Percentiles rank a stretch among this genome's conserved stretches.
phyloP scores from a whole-genome alignment of 2,888 invertebrate species.

The Coelogynopora nodosa region DNA sequence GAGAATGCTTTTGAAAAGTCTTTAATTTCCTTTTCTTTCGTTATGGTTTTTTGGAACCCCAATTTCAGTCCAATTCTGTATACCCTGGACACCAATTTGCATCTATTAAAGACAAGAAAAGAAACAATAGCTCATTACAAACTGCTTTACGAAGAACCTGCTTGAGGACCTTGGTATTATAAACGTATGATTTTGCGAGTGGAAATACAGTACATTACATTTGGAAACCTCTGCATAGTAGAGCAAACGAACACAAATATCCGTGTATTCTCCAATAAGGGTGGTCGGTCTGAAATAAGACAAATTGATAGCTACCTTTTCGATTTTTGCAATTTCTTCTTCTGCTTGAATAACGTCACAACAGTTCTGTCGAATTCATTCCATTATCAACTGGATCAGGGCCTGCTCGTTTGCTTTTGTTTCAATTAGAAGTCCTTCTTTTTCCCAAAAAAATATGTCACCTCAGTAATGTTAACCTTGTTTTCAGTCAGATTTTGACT shows the following conservation, averaged over 20 bases:
- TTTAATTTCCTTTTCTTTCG: too few relatives aligned
- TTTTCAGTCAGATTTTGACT: background rate
- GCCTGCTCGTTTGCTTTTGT: conserved; percentile 22
- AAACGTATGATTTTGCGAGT: conserved; percentile 17
- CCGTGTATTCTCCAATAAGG: background rate
- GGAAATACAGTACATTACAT: conserved; percentile 29
- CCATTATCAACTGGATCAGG: conserved; percentile 34
- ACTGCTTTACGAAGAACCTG: background rate
- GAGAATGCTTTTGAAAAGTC: too few relatives aligned
- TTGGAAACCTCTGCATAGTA: background rate
- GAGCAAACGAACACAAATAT: background rate
- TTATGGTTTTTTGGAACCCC: too few relatives aligned
- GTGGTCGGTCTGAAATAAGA: background rate
- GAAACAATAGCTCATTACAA: too few relatives aligned
- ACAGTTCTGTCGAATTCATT: conserved; percentile 33
- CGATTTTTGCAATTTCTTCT: conserved; percentile 36
- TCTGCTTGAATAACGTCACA: conserved; percentile 34
- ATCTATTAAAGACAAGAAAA: too few relatives aligned
- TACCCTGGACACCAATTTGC: too few relatives aligned
- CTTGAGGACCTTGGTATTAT: conserved; percentile 20
- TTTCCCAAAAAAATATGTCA: conserved; percentile 37
- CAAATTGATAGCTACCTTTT: conserved; percentile 26
- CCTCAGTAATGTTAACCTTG: conserved; percentile 35
- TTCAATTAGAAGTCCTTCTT: conserved; percentile 36
- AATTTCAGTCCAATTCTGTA: too few relatives aligned